phyloP scores from a whole-genome alignment of 37 sponge, comb jelly and placozoan genomes.

The Beroe ovata region DNA sequence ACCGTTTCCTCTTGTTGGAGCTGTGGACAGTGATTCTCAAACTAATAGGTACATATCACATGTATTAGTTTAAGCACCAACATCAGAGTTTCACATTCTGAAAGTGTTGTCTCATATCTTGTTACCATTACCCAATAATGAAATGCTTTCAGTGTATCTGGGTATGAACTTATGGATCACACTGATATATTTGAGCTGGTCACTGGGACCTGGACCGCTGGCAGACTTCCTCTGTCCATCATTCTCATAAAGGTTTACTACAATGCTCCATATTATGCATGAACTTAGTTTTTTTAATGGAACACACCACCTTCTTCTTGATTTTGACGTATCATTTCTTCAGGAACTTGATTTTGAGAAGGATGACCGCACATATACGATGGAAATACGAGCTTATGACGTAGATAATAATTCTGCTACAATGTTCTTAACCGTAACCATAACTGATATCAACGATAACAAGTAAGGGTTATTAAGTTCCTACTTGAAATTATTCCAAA shows the following conservation, averaged over 20 bases:
- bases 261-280: too few species aligned
- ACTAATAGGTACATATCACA: not conserved
- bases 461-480: not conserved
- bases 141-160: constrained; percentile 3
- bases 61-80: too few species aligned
- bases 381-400: constrained; percentile 35
- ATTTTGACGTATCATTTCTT: not conserved
- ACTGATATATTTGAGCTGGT: not conserved
- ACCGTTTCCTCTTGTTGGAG: not conserved
- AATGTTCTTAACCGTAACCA: constrained; percentile 4
- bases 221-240: not conserved
- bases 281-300: too few species aligned
- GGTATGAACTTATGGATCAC: not conserved
- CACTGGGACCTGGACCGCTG: constrained; percentile 43
- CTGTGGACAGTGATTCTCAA: constrained; percentile 14
- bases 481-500: not conserved
- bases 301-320: not conserved
- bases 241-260: not conserved
- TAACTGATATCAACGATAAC: constrained; percentile 54
- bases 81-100: too few species aligned
- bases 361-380: not conserved
- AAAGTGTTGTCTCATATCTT: too few species aligned
- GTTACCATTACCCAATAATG: too few species aligned
- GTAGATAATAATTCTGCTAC: constrained; percentile 10
- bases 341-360: constrained; percentile 47